Percentiles rank a stretch among this genome's conserved stretches.
These are phyloP conservation scores for Lucilia sericata DNA, from an alignment of 1,140 invertebrate genomes.

Conservation along the genomic window DNA sequence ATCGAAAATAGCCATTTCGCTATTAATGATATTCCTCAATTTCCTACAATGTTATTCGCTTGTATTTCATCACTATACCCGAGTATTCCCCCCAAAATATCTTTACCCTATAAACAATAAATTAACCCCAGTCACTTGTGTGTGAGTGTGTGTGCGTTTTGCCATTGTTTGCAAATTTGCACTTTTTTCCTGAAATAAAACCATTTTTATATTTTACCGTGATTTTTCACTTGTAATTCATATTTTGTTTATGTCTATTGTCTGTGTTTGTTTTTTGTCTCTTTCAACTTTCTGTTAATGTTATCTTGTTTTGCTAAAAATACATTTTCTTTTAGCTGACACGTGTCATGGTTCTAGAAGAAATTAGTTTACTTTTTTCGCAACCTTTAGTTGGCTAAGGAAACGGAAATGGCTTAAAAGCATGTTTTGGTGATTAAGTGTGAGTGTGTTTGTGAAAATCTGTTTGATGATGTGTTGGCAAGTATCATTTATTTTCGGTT, in stretches of 20 bases:
- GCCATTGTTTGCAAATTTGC: slow-evolving; percentile 37
- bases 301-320: slow-evolving; percentile 31
- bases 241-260: neutral
- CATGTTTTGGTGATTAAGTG: slow-evolving; percentile 40
- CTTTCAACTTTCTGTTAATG: neutral
- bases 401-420: slow-evolving; percentile 41
- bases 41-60: too few species aligned
- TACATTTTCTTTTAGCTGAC: neutral
- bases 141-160: slow-evolving; percentile 4
- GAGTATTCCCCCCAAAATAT: too few species aligned
- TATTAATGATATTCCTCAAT: too few species aligned
- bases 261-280: neutral
- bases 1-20: too few species aligned
- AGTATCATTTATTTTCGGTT: too few species aligned
- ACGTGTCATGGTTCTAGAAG: slow-evolving; percentile 34
- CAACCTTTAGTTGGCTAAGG: slow-evolving; percentile 6
- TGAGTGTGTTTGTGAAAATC: neutral
- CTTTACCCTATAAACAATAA: too few species aligned
- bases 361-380: too few species aligned
- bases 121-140: too few species aligned
- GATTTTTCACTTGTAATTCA: slow-evolving; percentile 24
- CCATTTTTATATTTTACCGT: slow-evolving; percentile 4
- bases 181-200: neutral
- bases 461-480: neutral
- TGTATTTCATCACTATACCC: too few species aligned